phyloP scores from a whole-genome alignment of 2,113 vertebrate genomes.

The Hyperopisus bebe region DNA sequence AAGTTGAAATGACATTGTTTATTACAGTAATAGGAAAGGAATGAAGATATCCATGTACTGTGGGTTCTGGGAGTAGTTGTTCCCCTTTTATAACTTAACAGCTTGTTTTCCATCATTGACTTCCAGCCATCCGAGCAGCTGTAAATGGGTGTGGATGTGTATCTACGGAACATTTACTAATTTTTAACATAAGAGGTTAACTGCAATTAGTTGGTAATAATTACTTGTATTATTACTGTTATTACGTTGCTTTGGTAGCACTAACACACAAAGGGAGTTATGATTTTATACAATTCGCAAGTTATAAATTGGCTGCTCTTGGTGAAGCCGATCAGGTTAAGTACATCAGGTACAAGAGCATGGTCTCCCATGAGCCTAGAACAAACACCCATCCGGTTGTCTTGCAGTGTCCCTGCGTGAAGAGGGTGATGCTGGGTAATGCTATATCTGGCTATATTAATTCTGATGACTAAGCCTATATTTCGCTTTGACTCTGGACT shows the following conservation, averaged over 20 bases:
- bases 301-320: not conserved
- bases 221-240: not conserved
- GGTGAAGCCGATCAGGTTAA: not conserved
- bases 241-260: not conserved
- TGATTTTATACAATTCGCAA: not conserved
- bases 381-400: not conserved
- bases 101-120: constrained; percentile 44
- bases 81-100: constrained; percentile 45
- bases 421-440: not conserved
- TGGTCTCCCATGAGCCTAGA: not conserved
- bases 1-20: constrained; percentile 55
- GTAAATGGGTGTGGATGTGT: constrained; percentile 37
- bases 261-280: not conserved
- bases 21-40: constrained; percentile 49
- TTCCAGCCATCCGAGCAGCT: constrained; percentile 31
- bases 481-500: not conserved
- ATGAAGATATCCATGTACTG: constrained; percentile 38
- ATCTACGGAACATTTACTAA: constrained; percentile 44
- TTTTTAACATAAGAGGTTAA: constrained; percentile 37
- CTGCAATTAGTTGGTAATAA: constrained; percentile 15
- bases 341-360: not conserved
- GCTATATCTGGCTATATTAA: not conserved
- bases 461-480: not conserved
- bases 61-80: constrained; percentile 28
- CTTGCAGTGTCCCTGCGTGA: not conserved